Evolutionary conservation across 92 coral and sea anemone species (phyloP).

Genomic region (Epizoanthus ramosus): DNA sequence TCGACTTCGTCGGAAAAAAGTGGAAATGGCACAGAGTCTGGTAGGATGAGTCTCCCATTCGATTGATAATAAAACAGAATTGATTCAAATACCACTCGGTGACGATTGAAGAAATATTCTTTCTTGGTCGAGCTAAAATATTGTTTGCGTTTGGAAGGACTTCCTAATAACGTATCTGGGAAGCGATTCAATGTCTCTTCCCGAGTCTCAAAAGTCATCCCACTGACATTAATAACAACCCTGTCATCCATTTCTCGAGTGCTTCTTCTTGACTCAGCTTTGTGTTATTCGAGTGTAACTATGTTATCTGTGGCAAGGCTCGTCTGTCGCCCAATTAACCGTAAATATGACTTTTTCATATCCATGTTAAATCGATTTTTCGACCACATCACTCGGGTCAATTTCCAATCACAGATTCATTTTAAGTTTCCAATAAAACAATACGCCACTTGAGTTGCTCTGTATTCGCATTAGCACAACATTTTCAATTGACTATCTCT

Average conservation of each 20-base stretch:
- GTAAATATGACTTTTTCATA: constrained; percentile 29
- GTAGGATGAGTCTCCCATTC: constrained; percentile 89
- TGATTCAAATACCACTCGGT: constrained; percentile 88
- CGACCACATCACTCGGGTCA: constrained; percentile 37
- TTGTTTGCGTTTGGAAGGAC: constrained; percentile 70
- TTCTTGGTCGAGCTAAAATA: constrained; percentile 71
- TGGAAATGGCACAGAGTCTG: constrained; percentile 82
- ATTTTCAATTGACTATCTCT: neutral
- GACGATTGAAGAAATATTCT: constrained; percentile 89
- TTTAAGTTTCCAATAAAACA: constrained; percentile 27
- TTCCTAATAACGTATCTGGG: constrained; percentile 91
- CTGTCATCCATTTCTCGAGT: constrained; percentile 73
- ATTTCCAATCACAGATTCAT: constrained; percentile 19
- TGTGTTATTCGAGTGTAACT: neutral
- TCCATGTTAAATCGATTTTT: neutral
- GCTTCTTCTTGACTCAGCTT: neutral
- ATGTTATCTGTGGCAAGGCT: constrained; percentile 24
- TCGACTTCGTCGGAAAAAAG: constrained; percentile 89
- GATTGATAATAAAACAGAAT: constrained; percentile 94
- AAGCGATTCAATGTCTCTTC: constrained; percentile 79
- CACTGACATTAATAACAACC: constrained; percentile 89
- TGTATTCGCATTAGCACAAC: neutral
- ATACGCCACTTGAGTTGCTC: constrained; percentile 4
- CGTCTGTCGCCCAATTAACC: constrained; percentile 15
- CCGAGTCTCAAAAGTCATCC: constrained; percentile 84